Evolutionary conservation across 2,888 invertebrate genomes (phyloP).

Genomic region (Pachycephus smyrnensis): DNA sequence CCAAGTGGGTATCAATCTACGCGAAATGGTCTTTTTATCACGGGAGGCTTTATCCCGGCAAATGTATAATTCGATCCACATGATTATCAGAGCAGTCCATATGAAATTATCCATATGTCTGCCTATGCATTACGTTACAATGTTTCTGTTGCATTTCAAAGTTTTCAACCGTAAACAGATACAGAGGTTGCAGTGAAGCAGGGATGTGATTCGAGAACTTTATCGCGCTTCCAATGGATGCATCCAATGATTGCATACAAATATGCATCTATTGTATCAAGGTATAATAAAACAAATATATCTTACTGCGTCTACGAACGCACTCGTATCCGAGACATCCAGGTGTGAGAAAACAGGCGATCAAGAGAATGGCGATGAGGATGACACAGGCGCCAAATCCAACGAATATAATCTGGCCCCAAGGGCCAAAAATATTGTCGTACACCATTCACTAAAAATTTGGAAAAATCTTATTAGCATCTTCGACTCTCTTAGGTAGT

Average conservation of each 20-base stretch:
- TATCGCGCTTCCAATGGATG: background rate
- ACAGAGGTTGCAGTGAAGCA: background rate
- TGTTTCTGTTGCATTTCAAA: background rate
- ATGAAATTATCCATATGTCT: background rate
- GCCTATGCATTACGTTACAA: background rate
- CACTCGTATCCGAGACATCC: conserved; percentile 65
- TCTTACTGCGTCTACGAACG: conserved; percentile 57
- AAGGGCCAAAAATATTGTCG: conserved; percentile 58
- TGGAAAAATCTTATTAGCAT: conserved; percentile 2
- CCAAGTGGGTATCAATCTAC: background rate
- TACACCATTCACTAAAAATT: conserved; percentile 60
- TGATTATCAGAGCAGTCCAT: background rate
- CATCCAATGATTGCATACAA: background rate
- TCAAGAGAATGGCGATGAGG: conserved; percentile 52
- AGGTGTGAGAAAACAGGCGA: conserved; percentile 64
- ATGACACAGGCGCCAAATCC: conserved; percentile 52
- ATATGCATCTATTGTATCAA: background rate
- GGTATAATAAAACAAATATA: background rate
- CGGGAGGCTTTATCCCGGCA: background rate
- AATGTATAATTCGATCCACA: background rate
- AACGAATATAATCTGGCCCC: conserved; percentile 60
- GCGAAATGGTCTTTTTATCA: background rate
- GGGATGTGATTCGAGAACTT: background rate
- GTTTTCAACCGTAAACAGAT: background rate
- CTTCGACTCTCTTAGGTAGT: background rate